Evolutionary conservation across 2,113 vertebrate genomes (phyloP), one percentile per base, ranked within the genome.

Genomic region (Todiramphus chloris): DNA sequence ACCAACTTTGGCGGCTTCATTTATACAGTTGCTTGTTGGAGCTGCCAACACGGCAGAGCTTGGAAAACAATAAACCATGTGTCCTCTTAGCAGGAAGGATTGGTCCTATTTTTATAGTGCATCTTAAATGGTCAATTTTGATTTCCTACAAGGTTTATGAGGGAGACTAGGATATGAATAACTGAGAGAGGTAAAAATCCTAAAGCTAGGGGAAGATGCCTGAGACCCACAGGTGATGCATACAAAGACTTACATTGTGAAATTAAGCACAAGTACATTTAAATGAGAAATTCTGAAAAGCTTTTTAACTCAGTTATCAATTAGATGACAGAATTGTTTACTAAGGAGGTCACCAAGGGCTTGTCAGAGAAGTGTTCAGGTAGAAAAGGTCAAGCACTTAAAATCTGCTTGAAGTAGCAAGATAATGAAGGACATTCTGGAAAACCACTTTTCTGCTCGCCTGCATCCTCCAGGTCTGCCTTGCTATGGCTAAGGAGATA

Each of bases 11-110:
- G 80, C 18, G 0, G 35, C 31, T 95, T 94, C 35, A 50, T 63
- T 92, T 92, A 89, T 86, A 31, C 87, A 75, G 83, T 86, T 87
- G 60, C 75, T 91, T 25, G 30, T 87, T 77, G 79, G 72, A 83
- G 33, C 53, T 93, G 58, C 94, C 89, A 79, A 92, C 66, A 55
- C 41, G 58, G 82, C 62, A 77, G 87, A 94, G 60, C 70, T 69
- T 87, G 83, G 58, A 82, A 96, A 96, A 94, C 59, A 93, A 90
- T 72, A 91, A 91, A 48, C 46, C 9, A 18, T 79, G 85, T 78
- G 93, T 96, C 78, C 39, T 96, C 35, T 43, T 83, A 89, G 67
- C 55, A 82, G 41, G 44, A 89, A 87, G 70, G 69, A 79, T 69
- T 60, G 55, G 79, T 69, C 73, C 58, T 91, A 5, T 87, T 94